Percentiles rank a stretch among this genome's conserved stretches.
Evolutionary conservation across 2,113 vertebrate genomes (phyloP).

Genomic region (Dinomys branickii): DNA sequence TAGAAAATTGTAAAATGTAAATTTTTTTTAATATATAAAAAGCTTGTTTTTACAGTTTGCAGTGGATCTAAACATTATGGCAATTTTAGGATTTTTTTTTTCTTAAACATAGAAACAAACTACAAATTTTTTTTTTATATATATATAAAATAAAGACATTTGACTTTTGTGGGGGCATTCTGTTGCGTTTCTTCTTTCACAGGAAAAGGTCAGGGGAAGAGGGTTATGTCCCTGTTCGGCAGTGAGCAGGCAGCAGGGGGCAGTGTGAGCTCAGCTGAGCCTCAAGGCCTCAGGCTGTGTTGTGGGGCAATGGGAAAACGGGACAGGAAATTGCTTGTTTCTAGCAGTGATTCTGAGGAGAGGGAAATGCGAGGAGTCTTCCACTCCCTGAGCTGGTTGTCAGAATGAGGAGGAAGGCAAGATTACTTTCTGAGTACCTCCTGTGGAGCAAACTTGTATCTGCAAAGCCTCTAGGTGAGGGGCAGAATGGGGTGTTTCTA

Average conservation of each 20-base stretch:
- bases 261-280: background rate
- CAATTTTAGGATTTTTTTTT: constrained; percentile 82
- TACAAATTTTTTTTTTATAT: constrained; percentile 83
- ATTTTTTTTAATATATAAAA: constrained; percentile 89
- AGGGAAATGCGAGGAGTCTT: background rate
- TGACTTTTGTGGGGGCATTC: constrained; percentile 73
- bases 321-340: background rate
- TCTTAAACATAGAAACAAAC: constrained; percentile 84
- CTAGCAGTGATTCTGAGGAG: background rate
- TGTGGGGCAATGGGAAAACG: background rate
- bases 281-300: background rate
- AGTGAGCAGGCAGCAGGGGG: constrained; percentile 59
- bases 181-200: background rate
- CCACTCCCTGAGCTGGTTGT: background rate
- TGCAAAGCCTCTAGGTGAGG: too few relatives aligned
- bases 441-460: background rate
- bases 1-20: constrained; percentile 89
- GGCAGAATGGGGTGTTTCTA: background rate
- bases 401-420: background rate
- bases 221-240: background rate
- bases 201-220: background rate
- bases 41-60: constrained; percentile 86
- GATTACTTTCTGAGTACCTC: background rate
- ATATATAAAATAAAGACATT: constrained; percentile 85
- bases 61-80: constrained; percentile 80